These are phyloP conservation scores for Dermatophagoides farinae DNA, from an alignment of 1,140 invertebrate species.

Conservation along the genomic window DNA sequence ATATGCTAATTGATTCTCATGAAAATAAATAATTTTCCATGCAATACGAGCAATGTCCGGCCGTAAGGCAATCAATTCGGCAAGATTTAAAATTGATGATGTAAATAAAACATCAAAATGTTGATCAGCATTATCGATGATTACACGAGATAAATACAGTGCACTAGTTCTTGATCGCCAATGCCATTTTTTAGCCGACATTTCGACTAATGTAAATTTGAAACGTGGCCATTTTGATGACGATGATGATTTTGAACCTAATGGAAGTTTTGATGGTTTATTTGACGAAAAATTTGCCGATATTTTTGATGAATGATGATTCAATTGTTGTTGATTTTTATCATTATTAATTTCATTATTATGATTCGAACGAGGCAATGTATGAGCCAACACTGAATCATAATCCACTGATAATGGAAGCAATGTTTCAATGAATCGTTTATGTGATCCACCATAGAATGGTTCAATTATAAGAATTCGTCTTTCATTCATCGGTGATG, in stretches of 20 bases:
- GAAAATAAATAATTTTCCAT: slow-evolving; percentile 51
- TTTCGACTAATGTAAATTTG: slow-evolving; percentile 29
- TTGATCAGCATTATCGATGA: slow-evolving; percentile 31
- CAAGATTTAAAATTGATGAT: slow-evolving; percentile 48
- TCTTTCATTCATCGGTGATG: not conserved
- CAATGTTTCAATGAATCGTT: slow-evolving; percentile 39
- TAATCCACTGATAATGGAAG: slow-evolving; percentile 9
- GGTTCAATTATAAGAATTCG: slow-evolving; percentile 33
- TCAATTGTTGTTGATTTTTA: too few species aligned
- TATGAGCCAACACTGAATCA: not conserved
- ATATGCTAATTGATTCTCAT: slow-evolving; percentile 56
- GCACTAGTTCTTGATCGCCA: slow-evolving; percentile 48
- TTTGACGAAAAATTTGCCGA: too few species aligned
- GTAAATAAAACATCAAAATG: slow-evolving; percentile 36
- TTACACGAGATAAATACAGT: slow-evolving; percentile 35
- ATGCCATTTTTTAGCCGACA: slow-evolving; percentile 54
- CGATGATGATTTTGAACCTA: slow-evolving; percentile 17
- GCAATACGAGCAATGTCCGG: slow-evolving; percentile 34
- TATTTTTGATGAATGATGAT: too few species aligned
- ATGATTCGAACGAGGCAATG: not conserved
- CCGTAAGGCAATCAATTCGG: slow-evolving; percentile 43
- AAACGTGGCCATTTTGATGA: slow-evolving; percentile 8
- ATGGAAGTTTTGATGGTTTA: too few species aligned
- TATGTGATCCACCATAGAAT: slow-evolving; percentile 49
- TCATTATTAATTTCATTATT: not conserved